These are phyloP conservation scores for Argopecten irradians DNA, from an alignment of 1,140 invertebrate genomes.

Conservation along the genomic window DNA sequence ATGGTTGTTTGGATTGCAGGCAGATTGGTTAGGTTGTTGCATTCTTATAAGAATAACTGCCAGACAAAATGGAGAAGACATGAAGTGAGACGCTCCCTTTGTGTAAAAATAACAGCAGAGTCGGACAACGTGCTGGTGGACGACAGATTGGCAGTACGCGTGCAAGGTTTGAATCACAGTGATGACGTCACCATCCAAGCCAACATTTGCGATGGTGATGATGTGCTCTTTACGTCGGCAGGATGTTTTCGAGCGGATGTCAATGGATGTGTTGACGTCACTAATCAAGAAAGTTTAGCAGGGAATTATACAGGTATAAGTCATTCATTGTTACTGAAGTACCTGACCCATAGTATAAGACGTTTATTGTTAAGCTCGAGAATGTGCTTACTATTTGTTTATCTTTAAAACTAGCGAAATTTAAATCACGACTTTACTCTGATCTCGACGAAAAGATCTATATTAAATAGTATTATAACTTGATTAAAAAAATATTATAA, in stretches of 20 bases:
- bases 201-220: neutral
- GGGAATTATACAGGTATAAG: constrained; percentile 56
- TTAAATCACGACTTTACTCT: neutral
- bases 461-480: neutral
- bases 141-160: neutral
- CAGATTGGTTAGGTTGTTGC: neutral
- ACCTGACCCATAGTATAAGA: neutral
- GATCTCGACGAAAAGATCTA: neutral
- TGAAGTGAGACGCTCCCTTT: neutral
- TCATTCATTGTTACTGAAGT: neutral
- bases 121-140: neutral
- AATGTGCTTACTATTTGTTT: neutral
- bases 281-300: neutral
- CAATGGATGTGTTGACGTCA: constrained; percentile 42
- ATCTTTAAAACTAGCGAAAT: neutral
- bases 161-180: neutral
- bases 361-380: neutral
- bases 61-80: neutral
- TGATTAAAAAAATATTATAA: neutral
- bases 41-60: neutral
- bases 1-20: neutral
- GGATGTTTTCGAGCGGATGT: constrained; percentile 42
- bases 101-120: neutral
- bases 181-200: neutral
- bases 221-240: constrained; percentile 40